These are phyloP conservation scores for Branchellion lobata DNA, from an alignment of 2,888 invertebrate genomes.

Conservation along the genomic window DNA sequence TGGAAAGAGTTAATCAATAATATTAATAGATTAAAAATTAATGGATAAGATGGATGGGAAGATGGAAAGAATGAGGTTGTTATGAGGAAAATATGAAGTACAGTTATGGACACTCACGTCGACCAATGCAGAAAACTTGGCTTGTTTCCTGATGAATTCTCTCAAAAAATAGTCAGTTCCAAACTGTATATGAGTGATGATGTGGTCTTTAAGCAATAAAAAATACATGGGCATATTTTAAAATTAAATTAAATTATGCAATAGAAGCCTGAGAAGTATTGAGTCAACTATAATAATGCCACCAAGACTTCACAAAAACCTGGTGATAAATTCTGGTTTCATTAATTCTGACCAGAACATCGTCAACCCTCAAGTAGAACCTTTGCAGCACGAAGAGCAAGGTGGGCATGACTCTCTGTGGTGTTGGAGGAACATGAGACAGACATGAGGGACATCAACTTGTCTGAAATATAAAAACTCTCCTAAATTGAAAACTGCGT, in stretches of 20 bases:
- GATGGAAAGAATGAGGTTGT: too few relatives aligned
- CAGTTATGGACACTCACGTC: not conserved
- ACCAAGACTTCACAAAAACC: constrained; percentile 52
- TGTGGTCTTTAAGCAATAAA: not conserved
- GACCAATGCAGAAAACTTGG: constrained; percentile 61
- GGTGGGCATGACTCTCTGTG: constrained; percentile 89
- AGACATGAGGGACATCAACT: constrained; percentile 54
- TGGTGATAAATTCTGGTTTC: constrained; percentile 70
- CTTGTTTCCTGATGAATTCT: constrained; percentile 80
- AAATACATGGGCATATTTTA: not conserved
- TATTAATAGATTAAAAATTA: too few relatives aligned
- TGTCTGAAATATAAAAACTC: too few relatives aligned
- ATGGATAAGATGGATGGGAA: too few relatives aligned
- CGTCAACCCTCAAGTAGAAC: constrained; percentile 90
- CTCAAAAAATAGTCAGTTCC: constrained; percentile 76
- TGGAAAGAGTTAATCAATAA: too few relatives aligned
- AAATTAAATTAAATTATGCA: not conserved
- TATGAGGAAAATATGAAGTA: too few relatives aligned
- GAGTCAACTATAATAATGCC: not conserved
- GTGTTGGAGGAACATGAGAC: not conserved
- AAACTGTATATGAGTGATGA: constrained; percentile 53
- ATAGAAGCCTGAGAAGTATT: not conserved
- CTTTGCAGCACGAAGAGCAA: constrained; percentile 86
- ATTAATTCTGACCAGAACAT: constrained; percentile 81
- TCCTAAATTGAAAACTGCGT: not conserved